Base-by-base conservation (phyloP, 2,888 invertebrate genomes). In the Pollenia amentaria region DNA sequence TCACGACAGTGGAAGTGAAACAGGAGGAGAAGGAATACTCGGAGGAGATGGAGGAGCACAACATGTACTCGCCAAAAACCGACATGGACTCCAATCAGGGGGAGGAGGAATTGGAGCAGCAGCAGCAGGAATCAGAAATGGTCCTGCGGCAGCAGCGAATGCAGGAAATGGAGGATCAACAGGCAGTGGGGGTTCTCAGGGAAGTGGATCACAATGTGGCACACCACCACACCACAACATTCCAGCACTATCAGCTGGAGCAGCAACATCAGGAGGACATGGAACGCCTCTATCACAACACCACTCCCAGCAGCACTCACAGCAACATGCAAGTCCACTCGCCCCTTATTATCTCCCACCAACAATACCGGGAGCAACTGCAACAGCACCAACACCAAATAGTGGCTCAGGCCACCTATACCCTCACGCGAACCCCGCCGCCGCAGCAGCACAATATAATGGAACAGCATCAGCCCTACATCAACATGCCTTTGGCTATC, bases 401-500 rank as follows among this genome's bases (percentile, higher is more conserved):
- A 91, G 89, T 89, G 90, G 90, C 72, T 84, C 90, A 88, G 90
- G 90, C 73, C 90, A 90, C 90, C 90, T 93, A 91, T 91, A 92
- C 90, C 88, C 92, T 90, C 91, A 91, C 90, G 55, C 90, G 88
- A 91, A 91, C 89, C 90, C 90, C 89, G 89, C 89, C 90, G 91
- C 90, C 89, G 91, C 90, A 89, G 90, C 90, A 51, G 88, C 89
- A 88, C 91, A 91, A 89, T 91, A 91, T 90, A 91, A 90, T 90
- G 92, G 90, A 90, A 89, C 92, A 29, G 29, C 29, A 90, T 89
- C 93, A 90, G 91, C 92, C 89, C 88, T 93, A 91, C 93, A 93
- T 91, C 93, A 93, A 92, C 93, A 92, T 90, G 91, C 93, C 91
- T 93, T 93, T 92, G 91, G 92, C 89, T 93, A 93, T 91, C 92